Evolutionary conservation across 2,113 vertebrate species (phyloP).

Genomic region (Nesoenas mayeri): DNA sequence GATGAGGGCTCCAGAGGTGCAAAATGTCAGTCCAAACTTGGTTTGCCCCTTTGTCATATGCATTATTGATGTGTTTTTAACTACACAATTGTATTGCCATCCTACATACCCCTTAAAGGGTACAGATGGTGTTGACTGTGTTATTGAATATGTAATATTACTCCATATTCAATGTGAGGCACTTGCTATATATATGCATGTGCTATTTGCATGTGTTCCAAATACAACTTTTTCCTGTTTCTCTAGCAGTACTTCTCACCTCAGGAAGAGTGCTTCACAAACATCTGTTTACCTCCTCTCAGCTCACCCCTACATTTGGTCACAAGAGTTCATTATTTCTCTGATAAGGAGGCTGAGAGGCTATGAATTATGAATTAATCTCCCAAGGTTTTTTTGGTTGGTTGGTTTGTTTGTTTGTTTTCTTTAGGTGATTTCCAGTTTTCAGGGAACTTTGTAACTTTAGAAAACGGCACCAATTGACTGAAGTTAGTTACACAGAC

Average conservation of each 20-base stretch:
- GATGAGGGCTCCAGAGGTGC: neutral
- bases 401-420: no score
- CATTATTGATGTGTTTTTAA: neutral
- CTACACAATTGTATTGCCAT: neutral
- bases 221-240: neutral
- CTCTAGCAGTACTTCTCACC: neutral
- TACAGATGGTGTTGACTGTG: neutral
- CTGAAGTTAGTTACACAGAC: neutral
- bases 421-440: neutral
- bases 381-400: neutral
- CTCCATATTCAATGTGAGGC: neutral
- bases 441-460: neutral
- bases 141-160: neutral
- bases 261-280: neutral
- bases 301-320: neutral
- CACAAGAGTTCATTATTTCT: neutral
- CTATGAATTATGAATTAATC: neutral
- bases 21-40: neutral
- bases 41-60: neutral
- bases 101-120: neutral
- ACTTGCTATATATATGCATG: neutral
- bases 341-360: neutral
- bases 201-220: neutral
- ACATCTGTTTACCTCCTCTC: neutral
- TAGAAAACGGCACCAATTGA: neutral